These are phyloP conservation scores for Phycodurus eques DNA, from an alignment of 2,113 vertebrate species.

Conservation along the genomic window DNA sequence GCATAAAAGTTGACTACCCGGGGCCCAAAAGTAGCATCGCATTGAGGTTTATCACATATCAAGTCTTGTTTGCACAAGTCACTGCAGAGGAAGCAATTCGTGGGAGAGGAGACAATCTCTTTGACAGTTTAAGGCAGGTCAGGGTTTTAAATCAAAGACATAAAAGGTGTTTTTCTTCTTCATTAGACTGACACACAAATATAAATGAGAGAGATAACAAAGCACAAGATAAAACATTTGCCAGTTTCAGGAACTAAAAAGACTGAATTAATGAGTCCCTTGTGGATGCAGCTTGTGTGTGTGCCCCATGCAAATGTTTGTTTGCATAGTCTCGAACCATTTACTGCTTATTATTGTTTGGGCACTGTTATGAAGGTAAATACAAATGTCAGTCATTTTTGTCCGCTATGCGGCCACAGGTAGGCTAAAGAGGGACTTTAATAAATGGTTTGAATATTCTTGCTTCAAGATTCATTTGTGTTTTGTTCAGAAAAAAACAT, in stretches of 20 bases:
- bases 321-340: constrained; percentile 1
- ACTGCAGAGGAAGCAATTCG: constrained; percentile 19
- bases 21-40: constrained; percentile 9
- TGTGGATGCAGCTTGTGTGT: constrained; percentile 11
- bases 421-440: not conserved
- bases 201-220: constrained; percentile 1
- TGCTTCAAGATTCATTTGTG: too few species aligned
- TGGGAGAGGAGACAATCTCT: constrained; percentile 16
- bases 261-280: constrained; percentile 40
- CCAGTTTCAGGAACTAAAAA: not conserved
- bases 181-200: constrained; percentile 28
- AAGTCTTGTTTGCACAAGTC: constrained; percentile 23
- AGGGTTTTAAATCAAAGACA: constrained; percentile 18
- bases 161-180: constrained; percentile 11
- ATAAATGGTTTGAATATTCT: not conserved
- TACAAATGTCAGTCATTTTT: not conserved
- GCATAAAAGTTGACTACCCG: constrained; percentile 45
- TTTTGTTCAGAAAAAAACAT: too few species aligned
- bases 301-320: constrained; percentile 17
- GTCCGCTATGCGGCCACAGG: not conserved
- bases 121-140: constrained; percentile 1
- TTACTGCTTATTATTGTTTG: constrained; percentile 5
- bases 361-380: not conserved
- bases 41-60: constrained; percentile 3
- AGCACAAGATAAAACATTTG: not conserved